Conservation (phyloP, 2,797 vertebrate species). For the Neopelma chrysocephalum region DNA sequence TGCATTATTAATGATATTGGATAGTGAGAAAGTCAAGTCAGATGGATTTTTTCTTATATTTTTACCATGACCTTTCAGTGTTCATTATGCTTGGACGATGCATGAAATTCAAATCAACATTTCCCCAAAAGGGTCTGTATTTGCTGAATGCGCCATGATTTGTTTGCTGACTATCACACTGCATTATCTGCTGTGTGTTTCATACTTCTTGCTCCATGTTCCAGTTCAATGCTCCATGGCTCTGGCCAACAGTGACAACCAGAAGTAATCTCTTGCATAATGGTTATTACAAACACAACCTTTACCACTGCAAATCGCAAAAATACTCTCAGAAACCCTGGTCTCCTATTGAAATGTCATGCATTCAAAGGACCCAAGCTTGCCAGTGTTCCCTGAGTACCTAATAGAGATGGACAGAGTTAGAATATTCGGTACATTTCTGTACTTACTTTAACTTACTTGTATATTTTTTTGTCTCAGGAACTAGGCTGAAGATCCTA, state of each 20-base stretch:
- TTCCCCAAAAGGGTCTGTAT: neutral
- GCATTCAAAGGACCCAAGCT: neutral
- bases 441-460: neutral
- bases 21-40: conserved; percentile 23
- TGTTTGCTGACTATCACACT: neutral
- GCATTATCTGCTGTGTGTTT: neutral
- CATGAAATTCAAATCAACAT: conserved; percentile 21
- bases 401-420: neutral
- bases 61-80: conserved; percentile 12
- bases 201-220: neutral
- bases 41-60: neutral
- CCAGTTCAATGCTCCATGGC: neutral
- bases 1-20: neutral
- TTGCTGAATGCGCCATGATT: neutral
- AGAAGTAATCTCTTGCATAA: neutral
- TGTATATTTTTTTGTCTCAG: neutral
- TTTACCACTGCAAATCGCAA: neutral
- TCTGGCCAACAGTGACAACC: neutral
- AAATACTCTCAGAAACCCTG: neutral
- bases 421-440: neutral
- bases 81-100: neutral
- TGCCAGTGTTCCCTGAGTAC: neutral
- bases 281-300: neutral
- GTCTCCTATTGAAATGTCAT: neutral
- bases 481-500: neutral